Evolutionary conservation across 2,113 vertebrate species (phyloP).

Genomic region (Fulica atra): DNA sequence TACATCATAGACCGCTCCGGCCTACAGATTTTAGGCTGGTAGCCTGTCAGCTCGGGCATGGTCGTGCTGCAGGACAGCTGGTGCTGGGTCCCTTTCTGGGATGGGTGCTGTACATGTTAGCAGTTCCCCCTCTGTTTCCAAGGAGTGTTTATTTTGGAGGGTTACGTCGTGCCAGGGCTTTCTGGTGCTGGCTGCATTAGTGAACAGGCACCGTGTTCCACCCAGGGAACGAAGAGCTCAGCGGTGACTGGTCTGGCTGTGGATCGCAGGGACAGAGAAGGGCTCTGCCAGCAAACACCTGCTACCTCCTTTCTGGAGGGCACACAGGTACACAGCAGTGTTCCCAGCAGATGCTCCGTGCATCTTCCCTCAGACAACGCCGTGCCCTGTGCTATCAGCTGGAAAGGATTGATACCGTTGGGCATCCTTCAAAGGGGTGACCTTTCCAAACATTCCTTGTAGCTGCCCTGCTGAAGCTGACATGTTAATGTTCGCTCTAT

Average conservation of each 20-base stretch:
- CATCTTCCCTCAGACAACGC: background rate
- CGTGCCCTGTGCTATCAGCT: background rate
- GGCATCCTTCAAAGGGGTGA: background rate
- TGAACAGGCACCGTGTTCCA: rapidly evolving
- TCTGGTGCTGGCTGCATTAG: background rate
- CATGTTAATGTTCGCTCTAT: background rate
- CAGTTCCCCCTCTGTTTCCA: background rate
- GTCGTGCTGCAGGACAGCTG: background rate
- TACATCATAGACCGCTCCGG: conserved; percentile 78
- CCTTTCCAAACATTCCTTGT: background rate
- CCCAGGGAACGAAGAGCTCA: background rate
- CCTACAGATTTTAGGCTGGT: conserved; percentile 53
- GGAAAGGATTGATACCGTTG: background rate
- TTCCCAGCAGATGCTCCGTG: background rate
- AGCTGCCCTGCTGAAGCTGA: background rate
- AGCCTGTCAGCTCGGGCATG: background rate
- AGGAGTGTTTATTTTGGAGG: background rate
- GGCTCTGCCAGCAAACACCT: background rate
- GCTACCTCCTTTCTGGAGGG: background rate
- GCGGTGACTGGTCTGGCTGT: background rate
- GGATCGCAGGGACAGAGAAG: too few species aligned
- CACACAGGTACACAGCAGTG: too few species aligned
- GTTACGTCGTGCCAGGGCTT: background rate
- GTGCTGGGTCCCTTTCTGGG: background rate
- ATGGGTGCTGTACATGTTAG: background rate